Base-by-base conservation (phyloP, 2,888 invertebrate species). In the Argyra leucocephala region DNA sequence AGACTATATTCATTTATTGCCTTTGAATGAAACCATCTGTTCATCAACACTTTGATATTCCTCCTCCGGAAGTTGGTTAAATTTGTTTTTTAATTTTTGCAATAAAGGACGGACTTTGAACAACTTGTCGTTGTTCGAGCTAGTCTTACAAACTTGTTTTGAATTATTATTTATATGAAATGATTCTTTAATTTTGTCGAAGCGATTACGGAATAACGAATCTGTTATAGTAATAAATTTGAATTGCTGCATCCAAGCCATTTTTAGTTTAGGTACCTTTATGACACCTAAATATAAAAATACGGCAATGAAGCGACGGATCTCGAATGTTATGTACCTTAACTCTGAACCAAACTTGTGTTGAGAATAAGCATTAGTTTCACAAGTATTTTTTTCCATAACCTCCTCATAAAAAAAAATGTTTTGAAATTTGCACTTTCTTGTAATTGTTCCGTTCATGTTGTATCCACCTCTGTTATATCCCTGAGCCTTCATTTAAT, bases 51-150 rank as follows among this genome's bases (percentile, higher is more conserved):
- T 23, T 1, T 26, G 61, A 61, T 18, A 61, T 61, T 61, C 61
- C 6, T 22, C 22, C 22, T 26, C 5, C n/a, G 36, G 64, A 66
- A 62, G 68, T 57, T 31, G 62, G 64, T 65, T 66, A 62, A 37
- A 68, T 69, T 24, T 64, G 66, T 64, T 67, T 62, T 63, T 66
- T 66, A 9, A 67, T 24, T 22, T 65, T 63, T 59, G 65, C 62
- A 67, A 66, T 63, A 69, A 67, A 64, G 67, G 66, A 24, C 62
- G 64, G 65, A 68, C 65, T 63, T 67, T 67, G 61, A 66, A 65
- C 22, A 67, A 65, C 64, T 68, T 66, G 67, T 65, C 66, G 63
- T 63, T 66, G 36, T 66, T 67, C 37, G 57, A 57, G 63, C 66
- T 64, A 48, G 57, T 26, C 26, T 63, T 61, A 61, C 63, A 57